Evolutionary conservation across 2,797 vertebrate genomes (phyloP).

Genomic region (Sus cebifrons): DNA sequence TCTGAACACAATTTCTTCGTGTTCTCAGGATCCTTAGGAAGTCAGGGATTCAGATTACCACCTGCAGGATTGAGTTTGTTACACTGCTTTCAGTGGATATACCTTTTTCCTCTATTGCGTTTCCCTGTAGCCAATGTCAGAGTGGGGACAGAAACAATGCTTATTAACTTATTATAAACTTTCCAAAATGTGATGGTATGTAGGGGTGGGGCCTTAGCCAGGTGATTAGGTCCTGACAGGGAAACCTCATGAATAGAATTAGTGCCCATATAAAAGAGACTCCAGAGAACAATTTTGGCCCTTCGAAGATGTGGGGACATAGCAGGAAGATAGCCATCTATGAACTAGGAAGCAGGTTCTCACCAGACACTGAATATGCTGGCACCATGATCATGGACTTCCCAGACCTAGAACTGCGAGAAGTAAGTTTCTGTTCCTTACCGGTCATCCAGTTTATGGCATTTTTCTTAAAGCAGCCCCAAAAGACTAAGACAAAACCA

Average conservation of each 20-base stretch:
- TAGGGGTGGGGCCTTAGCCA: not conserved
- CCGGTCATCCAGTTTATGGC: not conserved
- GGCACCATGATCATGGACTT: not conserved
- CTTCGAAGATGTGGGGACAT: not conserved
- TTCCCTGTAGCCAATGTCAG: not conserved
- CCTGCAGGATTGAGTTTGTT: not conserved
- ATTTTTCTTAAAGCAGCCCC: not conserved
- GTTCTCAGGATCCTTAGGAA: not conserved
- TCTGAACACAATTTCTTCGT: not conserved
- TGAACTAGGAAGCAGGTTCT: not conserved
- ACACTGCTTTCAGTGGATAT: not conserved
- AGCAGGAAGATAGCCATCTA: not conserved
- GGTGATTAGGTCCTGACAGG: not conserved
- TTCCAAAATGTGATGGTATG: not conserved
- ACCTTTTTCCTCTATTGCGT: not conserved
- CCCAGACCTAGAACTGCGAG: not conserved
- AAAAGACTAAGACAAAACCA: not conserved
- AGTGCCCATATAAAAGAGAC: not conserved
- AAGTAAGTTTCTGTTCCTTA: not conserved
- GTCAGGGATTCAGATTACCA: not conserved
- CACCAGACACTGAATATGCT: not conserved
- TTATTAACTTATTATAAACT: not conserved
- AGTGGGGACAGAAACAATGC: not conserved
- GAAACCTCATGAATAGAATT: not conserved
- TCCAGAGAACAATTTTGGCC: too few relatives aligned